These are phyloP conservation scores for Lepidocolaptes lacrymiger DNA, from an alignment of 2,797 vertebrate genomes.

Conservation along the genomic window DNA sequence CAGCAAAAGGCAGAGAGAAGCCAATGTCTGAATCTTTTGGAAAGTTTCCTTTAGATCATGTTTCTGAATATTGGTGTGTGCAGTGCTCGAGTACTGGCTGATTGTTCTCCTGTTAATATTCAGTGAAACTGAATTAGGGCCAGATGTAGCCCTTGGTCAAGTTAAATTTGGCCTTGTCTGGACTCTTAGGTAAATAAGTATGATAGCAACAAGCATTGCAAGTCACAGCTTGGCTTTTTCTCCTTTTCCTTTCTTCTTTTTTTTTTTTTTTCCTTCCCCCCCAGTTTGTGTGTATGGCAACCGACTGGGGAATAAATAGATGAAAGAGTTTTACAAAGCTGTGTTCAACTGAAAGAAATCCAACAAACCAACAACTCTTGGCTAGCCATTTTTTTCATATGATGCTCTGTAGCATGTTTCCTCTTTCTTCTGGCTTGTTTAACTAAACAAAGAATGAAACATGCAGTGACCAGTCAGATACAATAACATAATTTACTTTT, in stretches of 20 bases:
- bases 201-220: not conserved
- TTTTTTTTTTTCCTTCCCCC: not conserved
- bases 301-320: slow-evolving; percentile 1
- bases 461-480: not conserved
- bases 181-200: not conserved
- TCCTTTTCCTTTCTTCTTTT: too few relatives aligned
- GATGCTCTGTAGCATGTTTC: not conserved
- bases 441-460: not conserved
- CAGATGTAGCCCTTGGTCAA: not conserved
- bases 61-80: not conserved
- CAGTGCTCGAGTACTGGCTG: not conserved
- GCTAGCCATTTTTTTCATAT: not conserved
- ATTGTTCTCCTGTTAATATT: not conserved
- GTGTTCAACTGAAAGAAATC: not conserved
- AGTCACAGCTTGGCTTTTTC: not conserved
- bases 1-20: not conserved
- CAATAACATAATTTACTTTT: not conserved
- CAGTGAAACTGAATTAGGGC: not conserved
- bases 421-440: not conserved
- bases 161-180: not conserved
- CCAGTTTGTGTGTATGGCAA: not conserved
- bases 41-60: not conserved
- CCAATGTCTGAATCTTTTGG: not conserved
- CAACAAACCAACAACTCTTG: not conserved
- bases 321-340: slow-evolving; percentile 4